These are phyloP conservation scores for Anhinga anhinga DNA, from an alignment of 2,113 vertebrate genomes.

Conservation along the genomic window DNA sequence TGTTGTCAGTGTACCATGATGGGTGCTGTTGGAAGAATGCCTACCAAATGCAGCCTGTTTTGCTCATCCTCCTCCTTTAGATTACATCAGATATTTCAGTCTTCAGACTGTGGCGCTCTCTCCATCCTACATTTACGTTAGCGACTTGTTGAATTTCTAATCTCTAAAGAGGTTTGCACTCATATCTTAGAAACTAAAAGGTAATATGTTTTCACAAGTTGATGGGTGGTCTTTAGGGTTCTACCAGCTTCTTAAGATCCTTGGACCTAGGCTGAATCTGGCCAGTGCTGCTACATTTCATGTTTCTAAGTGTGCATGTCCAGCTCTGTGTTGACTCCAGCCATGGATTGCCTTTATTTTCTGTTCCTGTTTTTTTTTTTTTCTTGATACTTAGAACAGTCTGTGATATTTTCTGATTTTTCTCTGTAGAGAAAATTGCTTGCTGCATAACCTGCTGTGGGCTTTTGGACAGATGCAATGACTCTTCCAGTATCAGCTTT, in stretches of 20 bases:
- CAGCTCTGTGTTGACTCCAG: background rate
- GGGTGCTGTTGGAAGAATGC: background rate
- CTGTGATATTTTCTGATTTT: background rate
- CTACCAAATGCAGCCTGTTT: background rate
- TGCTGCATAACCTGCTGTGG: background rate
- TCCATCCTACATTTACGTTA: background rate
- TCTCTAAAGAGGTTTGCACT: background rate
- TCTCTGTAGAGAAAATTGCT: background rate
- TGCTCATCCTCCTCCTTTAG: background rate
- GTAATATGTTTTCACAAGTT: background rate
- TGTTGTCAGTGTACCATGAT: fast-evolving
- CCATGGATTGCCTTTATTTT: background rate
- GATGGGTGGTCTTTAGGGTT: background rate
- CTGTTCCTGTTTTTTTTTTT: background rate
- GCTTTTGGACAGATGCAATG: background rate
- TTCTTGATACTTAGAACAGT: background rate
- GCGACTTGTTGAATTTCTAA: background rate
- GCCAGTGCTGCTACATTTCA: background rate
- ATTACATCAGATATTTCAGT: background rate
- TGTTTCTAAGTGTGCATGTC: background rate
- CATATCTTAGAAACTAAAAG: background rate
- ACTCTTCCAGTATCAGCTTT: background rate
- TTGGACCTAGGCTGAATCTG: background rate
- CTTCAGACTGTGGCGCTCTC: background rate
- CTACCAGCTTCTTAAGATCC: background rate